phyloP scores from a whole-genome alignment of 2,888 invertebrate genomes.

The Epirrhoe alternata region DNA sequence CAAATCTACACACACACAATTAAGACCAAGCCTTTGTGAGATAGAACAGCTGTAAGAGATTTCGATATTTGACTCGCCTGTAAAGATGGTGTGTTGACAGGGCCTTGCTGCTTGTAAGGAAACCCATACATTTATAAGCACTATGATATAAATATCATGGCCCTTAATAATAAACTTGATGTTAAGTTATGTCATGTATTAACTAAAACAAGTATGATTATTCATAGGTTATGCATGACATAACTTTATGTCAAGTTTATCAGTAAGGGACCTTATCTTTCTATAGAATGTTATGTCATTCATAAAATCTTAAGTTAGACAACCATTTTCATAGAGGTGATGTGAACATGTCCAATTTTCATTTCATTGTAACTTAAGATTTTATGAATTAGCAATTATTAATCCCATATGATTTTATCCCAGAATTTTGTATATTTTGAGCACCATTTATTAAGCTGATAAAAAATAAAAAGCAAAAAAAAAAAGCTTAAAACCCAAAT shows the following conservation, averaged over 20 bases:
- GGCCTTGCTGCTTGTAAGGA: conserved; percentile 24
- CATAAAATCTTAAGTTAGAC: not conserved
- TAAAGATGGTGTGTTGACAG: not conserved
- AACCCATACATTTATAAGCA: not conserved
- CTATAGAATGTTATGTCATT: not conserved
- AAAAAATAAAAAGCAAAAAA: not conserved
- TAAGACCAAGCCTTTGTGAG: no score
- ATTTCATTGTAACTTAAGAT: not conserved
- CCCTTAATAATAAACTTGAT: no score
- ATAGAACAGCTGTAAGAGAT: not conserved
- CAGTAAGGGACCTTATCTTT: no score
- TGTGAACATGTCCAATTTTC: not conserved
- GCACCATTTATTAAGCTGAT: not conserved
- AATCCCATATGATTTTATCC: not conserved
- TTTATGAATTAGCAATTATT: not conserved
- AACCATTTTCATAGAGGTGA: not conserved
- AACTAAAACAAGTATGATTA: no score
- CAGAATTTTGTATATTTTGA: not conserved
- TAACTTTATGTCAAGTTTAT: no score
- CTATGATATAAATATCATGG: not conserved
- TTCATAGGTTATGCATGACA: no score
- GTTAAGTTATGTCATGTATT: no score
- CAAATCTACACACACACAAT: no score
- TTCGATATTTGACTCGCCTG: conserved; percentile 10
- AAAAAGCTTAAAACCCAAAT: not conserved